A percentile compares a stretch with the other conserved stretches of the same genome.
Conservation (phyloP, 2,797 vertebrate genomes). For the Prionace glauca region DNA sequence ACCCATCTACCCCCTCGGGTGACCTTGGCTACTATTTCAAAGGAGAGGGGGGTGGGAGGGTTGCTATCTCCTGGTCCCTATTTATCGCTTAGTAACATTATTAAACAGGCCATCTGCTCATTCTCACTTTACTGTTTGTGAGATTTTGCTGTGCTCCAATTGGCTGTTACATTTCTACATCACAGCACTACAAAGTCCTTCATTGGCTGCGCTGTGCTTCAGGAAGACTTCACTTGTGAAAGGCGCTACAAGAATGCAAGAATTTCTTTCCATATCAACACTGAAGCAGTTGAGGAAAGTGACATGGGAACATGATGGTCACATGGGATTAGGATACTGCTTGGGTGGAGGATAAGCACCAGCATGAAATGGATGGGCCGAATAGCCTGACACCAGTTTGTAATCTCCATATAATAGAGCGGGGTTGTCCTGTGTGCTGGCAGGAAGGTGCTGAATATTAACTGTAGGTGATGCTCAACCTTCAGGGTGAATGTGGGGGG, state of each 20-base stretch:
- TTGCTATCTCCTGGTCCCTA: no score
- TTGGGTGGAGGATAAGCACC: background rate
- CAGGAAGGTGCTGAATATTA: no score
- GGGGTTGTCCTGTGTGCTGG: background rate
- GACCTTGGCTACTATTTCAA: no score
- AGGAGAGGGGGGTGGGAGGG: no score
- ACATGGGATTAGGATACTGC: background rate
- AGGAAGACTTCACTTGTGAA: background rate
- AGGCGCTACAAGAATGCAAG: background rate
- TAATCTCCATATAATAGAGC: background rate
- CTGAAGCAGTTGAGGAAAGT: background rate
- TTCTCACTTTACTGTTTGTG: no score
- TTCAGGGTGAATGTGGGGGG: background rate
- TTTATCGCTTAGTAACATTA: no score
- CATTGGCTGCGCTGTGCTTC: background rate
- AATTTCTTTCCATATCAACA: background rate
- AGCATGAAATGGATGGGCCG: background rate
- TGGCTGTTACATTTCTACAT: background rate
- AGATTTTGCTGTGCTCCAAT: no score
- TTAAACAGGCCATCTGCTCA: no score
- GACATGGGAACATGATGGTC: background rate
- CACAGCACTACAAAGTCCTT: background rate
- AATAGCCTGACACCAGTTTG: background rate
- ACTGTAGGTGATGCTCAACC: background rate
- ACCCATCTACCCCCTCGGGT: no score